phyloP scores from a whole-genome alignment of 2,797 vertebrate species.

The Sorex maritimensis region DNA sequence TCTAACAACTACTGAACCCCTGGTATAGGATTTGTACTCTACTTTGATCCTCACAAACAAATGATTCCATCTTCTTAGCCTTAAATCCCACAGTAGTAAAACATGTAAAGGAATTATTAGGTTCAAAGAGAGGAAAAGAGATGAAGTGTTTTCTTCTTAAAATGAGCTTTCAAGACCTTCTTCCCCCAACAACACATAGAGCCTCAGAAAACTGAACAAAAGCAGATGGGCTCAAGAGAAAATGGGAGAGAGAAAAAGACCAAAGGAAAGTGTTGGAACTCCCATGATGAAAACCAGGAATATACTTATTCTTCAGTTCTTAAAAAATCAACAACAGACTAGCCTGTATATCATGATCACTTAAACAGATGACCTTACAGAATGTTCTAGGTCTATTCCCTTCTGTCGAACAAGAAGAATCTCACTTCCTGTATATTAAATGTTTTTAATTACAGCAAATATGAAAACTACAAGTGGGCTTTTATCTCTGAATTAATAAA shows the following conservation, averaged over 20 bases:
- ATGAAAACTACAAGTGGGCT: background rate
- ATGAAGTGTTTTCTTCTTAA: background rate
- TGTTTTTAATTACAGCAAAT: background rate
- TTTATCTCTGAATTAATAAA: background rate
- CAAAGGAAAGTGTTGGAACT: conserved; percentile 1
- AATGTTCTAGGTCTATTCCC: background rate
- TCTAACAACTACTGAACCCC: too few relatives aligned
- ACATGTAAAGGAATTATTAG: background rate
- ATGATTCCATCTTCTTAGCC: too few relatives aligned
- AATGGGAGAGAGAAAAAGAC: background rate
- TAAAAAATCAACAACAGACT: background rate
- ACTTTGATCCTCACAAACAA: too few relatives aligned
- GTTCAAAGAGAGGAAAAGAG: conserved; percentile 49
- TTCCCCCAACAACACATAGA: background rate
- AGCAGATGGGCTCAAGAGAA: background rate
- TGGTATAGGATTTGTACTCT: too few relatives aligned
- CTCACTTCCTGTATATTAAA: conserved; percentile 13
- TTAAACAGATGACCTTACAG: background rate
- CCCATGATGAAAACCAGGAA: background rate
- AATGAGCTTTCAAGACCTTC: background rate
- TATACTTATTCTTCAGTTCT: background rate
- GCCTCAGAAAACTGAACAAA: background rate
- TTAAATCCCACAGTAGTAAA: background rate
- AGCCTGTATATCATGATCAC: background rate
- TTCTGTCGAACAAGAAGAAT: background rate